A percentile compares a stretch with the other conserved stretches of the same genome.
phyloP scores from a whole-genome alignment of 2,888 invertebrate genomes.

The Beris chalybata region DNA sequence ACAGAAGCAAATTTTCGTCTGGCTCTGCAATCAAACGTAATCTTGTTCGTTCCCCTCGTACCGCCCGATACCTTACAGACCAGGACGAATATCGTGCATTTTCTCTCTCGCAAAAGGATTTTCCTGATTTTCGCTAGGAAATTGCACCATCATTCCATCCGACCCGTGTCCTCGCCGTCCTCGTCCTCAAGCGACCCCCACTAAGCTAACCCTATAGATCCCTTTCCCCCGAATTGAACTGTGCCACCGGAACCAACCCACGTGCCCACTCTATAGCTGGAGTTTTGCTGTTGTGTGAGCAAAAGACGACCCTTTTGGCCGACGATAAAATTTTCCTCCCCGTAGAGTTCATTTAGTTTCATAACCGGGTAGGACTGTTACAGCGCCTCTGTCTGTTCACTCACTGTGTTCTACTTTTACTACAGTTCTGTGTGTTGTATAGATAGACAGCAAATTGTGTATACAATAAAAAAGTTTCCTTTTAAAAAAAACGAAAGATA shows the following conservation, averaged over 20 bases:
- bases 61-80: background rate
- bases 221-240: too few species aligned
- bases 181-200: background rate
- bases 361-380: constrained; percentile 11
- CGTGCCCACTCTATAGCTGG: too few species aligned
- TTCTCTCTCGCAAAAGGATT: constrained; percentile 18
- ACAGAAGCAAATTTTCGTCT: constrained; percentile 26
- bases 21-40: constrained; percentile 24
- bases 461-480: constrained; percentile 29
- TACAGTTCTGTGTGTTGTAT: constrained; percentile 27
- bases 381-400: too few species aligned
- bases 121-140: constrained; percentile 29
- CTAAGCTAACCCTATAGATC: background rate
- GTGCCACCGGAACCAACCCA: too few species aligned
- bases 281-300: constrained; percentile 5
- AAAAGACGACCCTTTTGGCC: constrained; percentile 26
- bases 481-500: constrained; percentile 29
- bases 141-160: constrained; percentile 26
- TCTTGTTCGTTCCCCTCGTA: constrained; percentile 9
- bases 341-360: constrained; percentile 25
- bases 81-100: constrained; percentile 17
- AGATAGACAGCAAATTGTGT: constrained; percentile 29
- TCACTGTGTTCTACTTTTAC: constrained; percentile 26
- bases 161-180: constrained; percentile 9
- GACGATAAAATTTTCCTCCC: constrained; percentile 26